Evolutionary conservation across 1,140 invertebrate species (phyloP).

Genomic region (Drosophila miranda): DNA sequence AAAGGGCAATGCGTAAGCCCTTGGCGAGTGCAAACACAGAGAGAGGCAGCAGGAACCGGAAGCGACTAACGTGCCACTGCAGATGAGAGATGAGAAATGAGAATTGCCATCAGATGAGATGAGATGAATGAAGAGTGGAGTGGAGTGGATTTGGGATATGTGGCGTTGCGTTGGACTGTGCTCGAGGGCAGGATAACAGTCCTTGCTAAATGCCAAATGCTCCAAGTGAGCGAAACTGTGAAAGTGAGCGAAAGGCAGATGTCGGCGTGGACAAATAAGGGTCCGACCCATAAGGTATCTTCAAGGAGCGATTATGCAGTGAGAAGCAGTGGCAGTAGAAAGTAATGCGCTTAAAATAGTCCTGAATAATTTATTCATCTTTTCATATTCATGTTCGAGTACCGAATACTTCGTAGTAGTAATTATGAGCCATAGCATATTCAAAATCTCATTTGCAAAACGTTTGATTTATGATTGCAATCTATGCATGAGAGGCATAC

Average conservation of each 20-base stretch:
- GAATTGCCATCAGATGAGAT: slow-evolving; percentile 3
- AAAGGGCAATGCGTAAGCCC: slow-evolving; percentile 63
- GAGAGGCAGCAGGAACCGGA: slow-evolving; percentile 40
- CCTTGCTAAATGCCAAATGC: slow-evolving; percentile 58
- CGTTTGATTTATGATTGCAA: slow-evolving; percentile 61
- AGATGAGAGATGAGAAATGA: slow-evolving; percentile 29
- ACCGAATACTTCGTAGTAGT: neutral
- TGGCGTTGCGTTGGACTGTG: neutral
- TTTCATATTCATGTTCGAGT: too few relatives aligned
- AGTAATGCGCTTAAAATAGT: neutral
- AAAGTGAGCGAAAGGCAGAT: slow-evolving; percentile 45
- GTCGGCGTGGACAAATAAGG: slow-evolving; percentile 19
- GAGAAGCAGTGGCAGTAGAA: neutral
- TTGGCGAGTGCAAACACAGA: slow-evolving; percentile 61
- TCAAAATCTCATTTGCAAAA: slow-evolving; percentile 54
- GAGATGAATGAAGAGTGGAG: slow-evolving; percentile 27
- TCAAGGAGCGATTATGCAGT: slow-evolving; percentile 22
- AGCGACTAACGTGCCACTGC: slow-evolving; percentile 61
- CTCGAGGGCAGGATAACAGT: slow-evolving; percentile 49
- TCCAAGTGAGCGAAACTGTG: slow-evolving; percentile 49
- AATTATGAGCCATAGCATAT: slow-evolving; percentile 43
- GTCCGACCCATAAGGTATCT: too few relatives aligned
- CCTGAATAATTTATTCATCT: too few relatives aligned
- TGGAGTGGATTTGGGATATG: slow-evolving; percentile 6
- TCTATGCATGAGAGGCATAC: slow-evolving; percentile 36